These are phyloP conservation scores for Cynodonichthys magdalenae DNA, from an alignment of 2,797 vertebrate species.

Conservation along the genomic window DNA sequence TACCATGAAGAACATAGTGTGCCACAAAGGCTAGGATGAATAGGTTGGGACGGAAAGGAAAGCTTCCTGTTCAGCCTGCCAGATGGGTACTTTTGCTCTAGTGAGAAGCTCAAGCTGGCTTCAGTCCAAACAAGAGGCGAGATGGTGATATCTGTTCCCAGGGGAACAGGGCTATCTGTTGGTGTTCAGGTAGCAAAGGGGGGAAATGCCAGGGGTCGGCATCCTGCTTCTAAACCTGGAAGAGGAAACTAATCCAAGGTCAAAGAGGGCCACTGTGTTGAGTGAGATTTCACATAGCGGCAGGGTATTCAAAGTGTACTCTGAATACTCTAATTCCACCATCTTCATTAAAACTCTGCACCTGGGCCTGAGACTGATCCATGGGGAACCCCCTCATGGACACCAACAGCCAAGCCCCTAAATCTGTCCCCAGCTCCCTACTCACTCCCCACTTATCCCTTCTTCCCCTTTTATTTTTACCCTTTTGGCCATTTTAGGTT, in stretches of 20 bases:
- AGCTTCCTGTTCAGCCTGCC: slow-evolving; percentile 49
- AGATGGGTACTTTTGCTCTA: slow-evolving; percentile 56
- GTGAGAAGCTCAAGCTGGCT: slow-evolving; percentile 71
- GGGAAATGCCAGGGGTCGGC: slow-evolving; percentile 36
- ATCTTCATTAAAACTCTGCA: slow-evolving; percentile 79
- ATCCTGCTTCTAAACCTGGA: slow-evolving; percentile 79
- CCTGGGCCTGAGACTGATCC: slow-evolving; percentile 72
- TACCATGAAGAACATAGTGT: slow-evolving; percentile 19
- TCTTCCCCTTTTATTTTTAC: slow-evolving; percentile 35
- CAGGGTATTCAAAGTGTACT: slow-evolving; percentile 45
- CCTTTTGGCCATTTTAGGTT: slow-evolving; percentile 54
- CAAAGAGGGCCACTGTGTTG: slow-evolving; percentile 77
- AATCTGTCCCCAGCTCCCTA: slow-evolving; percentile 69
- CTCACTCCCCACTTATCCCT: slow-evolving; percentile 60
- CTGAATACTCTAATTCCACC: slow-evolving; percentile 37
- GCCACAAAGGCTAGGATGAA: slow-evolving; percentile 30
- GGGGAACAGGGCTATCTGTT: slow-evolving; percentile 66
- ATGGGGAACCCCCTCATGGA: slow-evolving; percentile 64
- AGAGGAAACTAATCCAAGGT: slow-evolving; percentile 81
- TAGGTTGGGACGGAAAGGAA: slow-evolving; percentile 31
- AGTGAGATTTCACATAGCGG: slow-evolving; percentile 79
- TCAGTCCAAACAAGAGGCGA: slow-evolving; percentile 45
- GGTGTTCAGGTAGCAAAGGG: slow-evolving; percentile 56
- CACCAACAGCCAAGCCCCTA: slow-evolving; percentile 51
- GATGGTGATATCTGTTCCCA: slow-evolving; percentile 53